Conservation (phyloP, 53 echinoderm and acorn worm species). For the Astropecten irregularis region DNA sequence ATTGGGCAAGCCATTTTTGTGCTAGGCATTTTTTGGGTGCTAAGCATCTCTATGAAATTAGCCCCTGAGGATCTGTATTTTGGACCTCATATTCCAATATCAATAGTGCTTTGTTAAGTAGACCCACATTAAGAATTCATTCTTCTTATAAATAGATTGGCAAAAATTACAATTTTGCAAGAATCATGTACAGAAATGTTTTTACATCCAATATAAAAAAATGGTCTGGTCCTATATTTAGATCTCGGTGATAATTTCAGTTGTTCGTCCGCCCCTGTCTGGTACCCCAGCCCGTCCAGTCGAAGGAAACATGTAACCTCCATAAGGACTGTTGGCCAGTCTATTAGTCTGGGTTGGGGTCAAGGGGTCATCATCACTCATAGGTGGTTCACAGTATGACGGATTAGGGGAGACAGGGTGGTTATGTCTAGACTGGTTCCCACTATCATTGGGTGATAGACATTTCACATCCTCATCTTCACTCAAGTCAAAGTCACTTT, state of each 20-base stretch:
- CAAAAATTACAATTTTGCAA: conserved; percentile 31
- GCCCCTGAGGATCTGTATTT: too few relatives aligned
- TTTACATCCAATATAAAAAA: conserved; percentile 43
- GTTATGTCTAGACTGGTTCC: not conserved
- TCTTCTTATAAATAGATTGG: conserved; percentile 30
- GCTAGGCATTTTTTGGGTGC: too few relatives aligned
- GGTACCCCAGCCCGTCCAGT: conserved; percentile 1
- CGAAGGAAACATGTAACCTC: conserved; percentile 24
- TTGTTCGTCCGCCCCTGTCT: conserved; percentile 42
- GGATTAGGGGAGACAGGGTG: conserved; percentile 29
- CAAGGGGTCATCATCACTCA: conserved; percentile 36
- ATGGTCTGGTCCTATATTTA: not conserved
- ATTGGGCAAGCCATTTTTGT: too few relatives aligned
- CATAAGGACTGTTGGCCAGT: conserved; percentile 10
- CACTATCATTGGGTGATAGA: conserved; percentile 9
- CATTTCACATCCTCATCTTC: conserved; percentile 43
- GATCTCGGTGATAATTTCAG: conserved; percentile 55
- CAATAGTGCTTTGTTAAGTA: too few relatives aligned
- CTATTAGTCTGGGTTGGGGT: conserved; percentile 22
- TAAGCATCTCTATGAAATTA: too few relatives aligned
- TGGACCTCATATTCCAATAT: too few relatives aligned
- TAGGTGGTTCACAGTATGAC: conserved; percentile 43
- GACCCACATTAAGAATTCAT: not conserved
- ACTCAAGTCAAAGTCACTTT: conserved; percentile 8
- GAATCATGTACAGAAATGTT: not conserved